Evolutionary conservation across 2,797 vertebrate genomes (phyloP).

Genomic region (Sebastes glaucus): DNA sequence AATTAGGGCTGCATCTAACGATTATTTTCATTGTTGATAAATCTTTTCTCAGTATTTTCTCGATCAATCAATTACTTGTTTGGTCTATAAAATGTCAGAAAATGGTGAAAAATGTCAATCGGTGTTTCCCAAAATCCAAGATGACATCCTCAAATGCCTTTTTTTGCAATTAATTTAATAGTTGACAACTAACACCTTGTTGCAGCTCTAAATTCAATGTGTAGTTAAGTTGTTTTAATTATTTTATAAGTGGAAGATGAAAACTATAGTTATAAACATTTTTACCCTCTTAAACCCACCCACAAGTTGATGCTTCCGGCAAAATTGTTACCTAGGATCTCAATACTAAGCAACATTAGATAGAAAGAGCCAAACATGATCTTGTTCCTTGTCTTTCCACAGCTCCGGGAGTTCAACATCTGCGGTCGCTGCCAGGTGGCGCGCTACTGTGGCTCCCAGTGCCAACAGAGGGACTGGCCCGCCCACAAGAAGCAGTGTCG

Average conservation of each 20-base stretch:
- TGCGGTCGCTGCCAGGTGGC: slow-evolving; percentile 98
- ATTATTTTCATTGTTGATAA: too few relatives aligned
- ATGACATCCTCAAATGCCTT: too few relatives aligned
- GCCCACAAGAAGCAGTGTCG: slow-evolving; percentile 99
- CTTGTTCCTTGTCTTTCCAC: slow-evolving; percentile 13
- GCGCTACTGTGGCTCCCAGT: slow-evolving; percentile 97
- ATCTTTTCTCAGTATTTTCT: too few relatives aligned
- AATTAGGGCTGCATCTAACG: too few relatives aligned
- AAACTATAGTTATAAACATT: background rate
- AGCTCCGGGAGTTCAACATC: slow-evolving; percentile 98
- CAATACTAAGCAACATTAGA: background rate
- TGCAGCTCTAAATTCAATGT: too few relatives aligned
- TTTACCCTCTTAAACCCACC: background rate
- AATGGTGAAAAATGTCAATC: too few relatives aligned
- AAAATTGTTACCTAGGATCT: background rate
- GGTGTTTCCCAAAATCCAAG: too few relatives aligned
- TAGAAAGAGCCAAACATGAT: background rate
- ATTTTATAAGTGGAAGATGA: background rate
- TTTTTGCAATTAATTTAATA: too few relatives aligned
- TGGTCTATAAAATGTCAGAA: too few relatives aligned
- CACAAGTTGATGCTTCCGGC: background rate
- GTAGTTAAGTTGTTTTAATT: background rate
- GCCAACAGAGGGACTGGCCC: slow-evolving; percentile 99
- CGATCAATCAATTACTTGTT: too few relatives aligned
- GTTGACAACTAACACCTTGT: too few relatives aligned